Evolutionary conservation across 2,113 vertebrate genomes (phyloP).

Genomic region (Grammomys surdaster): DNA sequence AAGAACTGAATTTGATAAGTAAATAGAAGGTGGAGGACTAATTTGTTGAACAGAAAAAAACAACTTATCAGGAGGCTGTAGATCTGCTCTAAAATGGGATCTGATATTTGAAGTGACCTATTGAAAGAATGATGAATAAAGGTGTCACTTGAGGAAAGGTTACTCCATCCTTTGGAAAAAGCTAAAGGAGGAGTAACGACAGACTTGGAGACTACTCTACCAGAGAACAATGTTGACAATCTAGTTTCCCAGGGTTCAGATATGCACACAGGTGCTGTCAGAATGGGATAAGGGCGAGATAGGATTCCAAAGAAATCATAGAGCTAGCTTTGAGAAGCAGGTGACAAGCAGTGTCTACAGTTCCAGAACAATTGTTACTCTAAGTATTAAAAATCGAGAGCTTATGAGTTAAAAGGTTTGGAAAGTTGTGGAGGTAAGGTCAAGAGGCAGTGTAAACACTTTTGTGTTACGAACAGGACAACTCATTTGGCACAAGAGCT

Average conservation of each 20-base stretch:
- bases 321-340: neutral
- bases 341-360: neutral
- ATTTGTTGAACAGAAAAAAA: slow-evolving; percentile 2
- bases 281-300: neutral
- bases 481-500: neutral
- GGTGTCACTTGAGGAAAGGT: neutral
- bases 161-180: neutral
- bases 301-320: neutral
- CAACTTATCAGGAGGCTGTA: neutral
- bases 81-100: neutral
- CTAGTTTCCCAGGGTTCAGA: neutral
- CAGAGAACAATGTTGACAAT: neutral
- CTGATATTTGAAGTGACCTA: neutral
- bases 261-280: neutral
- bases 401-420: neutral
- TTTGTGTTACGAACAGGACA: neutral
- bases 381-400: neutral
- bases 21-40: slow-evolving; percentile 25
- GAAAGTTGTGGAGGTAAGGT: neutral
- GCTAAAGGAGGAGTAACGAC: neutral
- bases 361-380: neutral
- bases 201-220: neutral
- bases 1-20: slow-evolving; percentile 31
- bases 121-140: neutral
- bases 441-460: neutral